Conservation (phyloP, 2,113 vertebrate species). For the Donacobius atricapilla region DNA sequence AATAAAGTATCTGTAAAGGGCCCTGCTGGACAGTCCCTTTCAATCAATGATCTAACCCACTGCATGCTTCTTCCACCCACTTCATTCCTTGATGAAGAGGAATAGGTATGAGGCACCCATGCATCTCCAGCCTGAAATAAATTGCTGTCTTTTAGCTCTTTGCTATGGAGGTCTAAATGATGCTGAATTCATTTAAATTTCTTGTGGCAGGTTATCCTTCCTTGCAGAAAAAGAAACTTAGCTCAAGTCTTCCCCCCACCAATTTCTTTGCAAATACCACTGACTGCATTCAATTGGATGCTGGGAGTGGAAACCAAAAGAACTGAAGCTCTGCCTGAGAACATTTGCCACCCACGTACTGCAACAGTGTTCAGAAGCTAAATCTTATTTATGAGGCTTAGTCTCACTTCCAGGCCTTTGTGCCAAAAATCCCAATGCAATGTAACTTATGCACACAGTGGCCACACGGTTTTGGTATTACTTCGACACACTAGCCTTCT, state of each 20-base stretch:
- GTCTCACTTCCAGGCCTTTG: conserved; percentile 13
- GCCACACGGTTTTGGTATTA: not conserved
- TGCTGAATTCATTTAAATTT: not conserved
- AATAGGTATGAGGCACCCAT: not conserved
- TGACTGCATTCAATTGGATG: not conserved
- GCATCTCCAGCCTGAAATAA: not conserved
- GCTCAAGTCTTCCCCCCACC: not conserved
- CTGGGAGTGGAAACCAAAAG: not conserved
- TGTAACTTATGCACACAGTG: not conserved
- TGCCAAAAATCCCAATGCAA: conserved; percentile 9
- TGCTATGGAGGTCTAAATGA: not conserved
- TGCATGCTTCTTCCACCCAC: not conserved
- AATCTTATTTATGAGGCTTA: conserved; percentile 39
- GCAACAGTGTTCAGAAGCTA: conserved; percentile 1
- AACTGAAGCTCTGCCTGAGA: conserved; percentile 24
- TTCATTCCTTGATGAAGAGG: not conserved
- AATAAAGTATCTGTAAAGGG: not conserved
- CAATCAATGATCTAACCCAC: not conserved
- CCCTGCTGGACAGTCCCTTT: not conserved
- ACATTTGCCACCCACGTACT: conserved; percentile 38
- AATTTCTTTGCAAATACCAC: not conserved
- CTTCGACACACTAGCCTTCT: not conserved
- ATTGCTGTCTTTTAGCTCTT: not conserved
- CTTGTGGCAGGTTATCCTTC: not conserved
- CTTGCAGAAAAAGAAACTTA: not conserved